Conservation (phyloP, 2,888 invertebrate species). For the Entomobrya multifasciata region DNA sequence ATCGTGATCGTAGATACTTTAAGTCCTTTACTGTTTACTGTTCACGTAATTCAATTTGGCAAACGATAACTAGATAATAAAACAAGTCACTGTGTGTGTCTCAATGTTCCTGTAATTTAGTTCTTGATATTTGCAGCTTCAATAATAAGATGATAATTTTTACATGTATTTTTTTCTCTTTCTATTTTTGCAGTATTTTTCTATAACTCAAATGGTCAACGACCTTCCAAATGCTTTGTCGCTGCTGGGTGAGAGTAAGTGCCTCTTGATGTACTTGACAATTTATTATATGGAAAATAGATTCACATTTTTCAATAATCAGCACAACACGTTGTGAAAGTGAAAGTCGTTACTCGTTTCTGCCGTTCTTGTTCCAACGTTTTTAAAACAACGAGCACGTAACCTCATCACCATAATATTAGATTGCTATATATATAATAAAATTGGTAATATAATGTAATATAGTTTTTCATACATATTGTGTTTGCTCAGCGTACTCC, state of each 20-base stretch:
- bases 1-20: no score
- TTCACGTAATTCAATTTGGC: no score
- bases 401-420: constrained; percentile 47
- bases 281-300: constrained; percentile 17
- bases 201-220: constrained; percentile 70
- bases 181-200: constrained; percentile 67
- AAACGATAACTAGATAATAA: no score
- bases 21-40: no score
- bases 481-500: not conserved
- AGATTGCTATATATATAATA: constrained; percentile 36
- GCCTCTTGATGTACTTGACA: constrained; percentile 29
- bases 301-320: constrained; percentile 34
- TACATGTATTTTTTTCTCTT: constrained; percentile 14
- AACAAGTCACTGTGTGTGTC: no score
- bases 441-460: constrained; percentile 19
- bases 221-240: constrained; percentile 63
- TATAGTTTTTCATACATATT: constrained; percentile 4
- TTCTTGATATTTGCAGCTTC: no score
- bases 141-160: no score
- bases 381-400: constrained; percentile 34
- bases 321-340: not conserved
- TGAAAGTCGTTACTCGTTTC: not conserved
- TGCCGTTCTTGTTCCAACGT: not conserved
- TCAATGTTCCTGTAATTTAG: no score
- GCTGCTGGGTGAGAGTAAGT: constrained; percentile 63